Conservation (phyloP, 2,888 invertebrate genomes). For the Drosophila bunnanda region DNA sequence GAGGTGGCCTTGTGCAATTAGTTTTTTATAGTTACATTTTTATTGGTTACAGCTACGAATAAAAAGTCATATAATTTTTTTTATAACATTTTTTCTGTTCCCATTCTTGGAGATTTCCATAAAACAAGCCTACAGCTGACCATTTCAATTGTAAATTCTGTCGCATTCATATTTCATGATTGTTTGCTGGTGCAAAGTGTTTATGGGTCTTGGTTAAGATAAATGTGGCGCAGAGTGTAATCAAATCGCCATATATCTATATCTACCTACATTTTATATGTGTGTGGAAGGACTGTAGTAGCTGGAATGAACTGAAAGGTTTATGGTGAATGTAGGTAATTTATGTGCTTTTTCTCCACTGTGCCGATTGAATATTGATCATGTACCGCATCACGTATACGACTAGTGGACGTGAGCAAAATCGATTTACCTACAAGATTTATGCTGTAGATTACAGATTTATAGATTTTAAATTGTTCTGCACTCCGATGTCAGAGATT, state of each 20-base stretch:
- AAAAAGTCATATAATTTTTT: not conserved
- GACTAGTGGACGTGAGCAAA: conserved; percentile 11
- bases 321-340: conserved; percentile 36
- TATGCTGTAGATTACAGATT: conserved; percentile 15
- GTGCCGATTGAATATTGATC: conserved; percentile 40
- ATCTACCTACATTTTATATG: not conserved
- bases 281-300: not conserved
- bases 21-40: not conserved
- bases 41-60: fast-evolving
- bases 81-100: not conserved
- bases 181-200: conserved; percentile 32
- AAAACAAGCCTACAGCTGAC: not conserved
- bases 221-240: conserved; percentile 45
- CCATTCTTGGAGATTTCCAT: not conserved
- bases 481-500: conserved; percentile 1
- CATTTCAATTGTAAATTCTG: conserved; percentile 13
- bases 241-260: conserved; percentile 35
- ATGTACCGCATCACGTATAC: conserved; percentile 37
- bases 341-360: conserved; percentile 25
- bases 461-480: conserved; percentile 33
- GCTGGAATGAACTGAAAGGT: conserved; percentile 18
- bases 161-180: conserved; percentile 31
- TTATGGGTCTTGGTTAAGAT: conserved; percentile 41
- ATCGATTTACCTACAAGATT: conserved; percentile 26
- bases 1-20: not conserved